Percentiles rank a stretch among this genome's conserved stretches.
phyloP scores from a whole-genome alignment of 2,797 vertebrate species.

The Xenops minutus region DNA sequence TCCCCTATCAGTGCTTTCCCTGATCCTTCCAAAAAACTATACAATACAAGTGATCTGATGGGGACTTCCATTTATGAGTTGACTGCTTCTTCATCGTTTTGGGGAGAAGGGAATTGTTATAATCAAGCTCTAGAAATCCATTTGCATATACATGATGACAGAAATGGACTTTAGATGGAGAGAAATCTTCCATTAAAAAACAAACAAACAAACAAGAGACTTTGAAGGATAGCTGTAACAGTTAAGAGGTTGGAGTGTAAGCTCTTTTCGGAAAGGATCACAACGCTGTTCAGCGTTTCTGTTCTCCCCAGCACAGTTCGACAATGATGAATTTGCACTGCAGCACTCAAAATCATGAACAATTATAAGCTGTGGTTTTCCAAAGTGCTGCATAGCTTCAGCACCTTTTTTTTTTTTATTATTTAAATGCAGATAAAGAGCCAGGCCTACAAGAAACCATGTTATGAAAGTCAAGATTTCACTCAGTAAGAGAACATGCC shows the following conservation, averaged over 20 bases:
- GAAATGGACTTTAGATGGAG: neutral
- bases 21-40: neutral
- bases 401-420: neutral
- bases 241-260: neutral
- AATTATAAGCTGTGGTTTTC: slow-evolving; percentile 6
- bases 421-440: neutral
- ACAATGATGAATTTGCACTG: slow-evolving; percentile 43
- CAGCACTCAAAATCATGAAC: slow-evolving; percentile 9
- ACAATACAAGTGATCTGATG: neutral
- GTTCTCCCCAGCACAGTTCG: neutral
- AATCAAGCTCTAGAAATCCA: neutral
- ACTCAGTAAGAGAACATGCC: neutral
- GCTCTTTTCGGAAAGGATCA: neutral
- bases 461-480: neutral
- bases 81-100: neutral
- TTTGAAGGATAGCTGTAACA: neutral
- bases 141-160: neutral
- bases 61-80: neutral
- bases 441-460: neutral
- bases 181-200: neutral
- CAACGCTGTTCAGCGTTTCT: neutral
- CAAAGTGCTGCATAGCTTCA: neutral
- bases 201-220: neutral
- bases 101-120: neutral
- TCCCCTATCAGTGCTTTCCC: accelerated